Percentiles rank a stretch among this genome's conserved stretches.
Conservation (phyloP, 2,888 invertebrate genomes). For the Luffia ferchaultella region DNA sequence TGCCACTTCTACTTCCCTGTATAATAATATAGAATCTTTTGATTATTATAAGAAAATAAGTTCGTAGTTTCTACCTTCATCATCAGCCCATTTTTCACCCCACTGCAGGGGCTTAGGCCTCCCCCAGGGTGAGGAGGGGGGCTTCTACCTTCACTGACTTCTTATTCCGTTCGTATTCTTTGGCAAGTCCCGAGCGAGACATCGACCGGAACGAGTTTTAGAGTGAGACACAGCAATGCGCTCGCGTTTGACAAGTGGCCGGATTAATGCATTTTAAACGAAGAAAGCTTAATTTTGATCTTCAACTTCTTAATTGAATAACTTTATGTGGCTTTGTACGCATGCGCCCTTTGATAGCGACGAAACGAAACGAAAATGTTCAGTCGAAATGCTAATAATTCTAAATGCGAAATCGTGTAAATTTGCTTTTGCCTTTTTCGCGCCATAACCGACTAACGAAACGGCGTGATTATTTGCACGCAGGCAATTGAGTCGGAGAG, state of each 20-base stretch:
- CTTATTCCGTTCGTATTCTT: no score
- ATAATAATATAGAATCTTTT: no score
- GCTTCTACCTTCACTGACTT: no score
- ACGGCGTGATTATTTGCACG: background rate
- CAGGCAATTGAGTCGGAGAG: constrained; percentile 1
- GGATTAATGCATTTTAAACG: constrained; percentile 66
- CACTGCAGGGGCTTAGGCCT: no score
- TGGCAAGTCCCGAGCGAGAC: constrained; percentile 38
- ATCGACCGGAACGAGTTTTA: constrained; percentile 49
- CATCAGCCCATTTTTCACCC: no score
- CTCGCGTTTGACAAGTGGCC: constrained; percentile 54
- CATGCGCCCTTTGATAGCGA: background rate
- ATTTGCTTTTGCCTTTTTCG: background rate
- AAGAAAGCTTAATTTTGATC: constrained; percentile 62
- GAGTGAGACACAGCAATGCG: constrained; percentile 40
- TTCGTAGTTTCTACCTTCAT: no score
- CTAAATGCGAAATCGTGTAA: no score
- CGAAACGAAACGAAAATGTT: background rate
- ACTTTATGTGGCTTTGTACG: constrained; percentile 27
- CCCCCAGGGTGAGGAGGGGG: no score
- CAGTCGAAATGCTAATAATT: no score
- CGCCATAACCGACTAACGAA: no score
- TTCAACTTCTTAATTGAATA: constrained; percentile 52
- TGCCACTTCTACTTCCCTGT: no score
- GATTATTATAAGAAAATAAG: no score